These are phyloP conservation scores for Ctenodactylus gundi DNA, from an alignment of 2,113 vertebrate species.

Conservation along the genomic window DNA sequence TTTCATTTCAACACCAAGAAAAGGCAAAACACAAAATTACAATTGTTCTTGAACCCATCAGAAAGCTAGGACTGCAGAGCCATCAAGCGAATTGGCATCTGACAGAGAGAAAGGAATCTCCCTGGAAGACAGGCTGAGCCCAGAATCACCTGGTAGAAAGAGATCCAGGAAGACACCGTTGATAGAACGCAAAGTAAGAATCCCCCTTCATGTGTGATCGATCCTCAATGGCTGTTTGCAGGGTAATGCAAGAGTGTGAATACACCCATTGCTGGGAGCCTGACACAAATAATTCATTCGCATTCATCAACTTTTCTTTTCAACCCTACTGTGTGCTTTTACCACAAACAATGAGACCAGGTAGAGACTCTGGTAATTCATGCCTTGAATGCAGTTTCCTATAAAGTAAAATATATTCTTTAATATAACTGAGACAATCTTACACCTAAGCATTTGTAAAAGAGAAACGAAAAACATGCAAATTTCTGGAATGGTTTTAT, in stretches of 20 bases:
- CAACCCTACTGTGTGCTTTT: fast-evolving
- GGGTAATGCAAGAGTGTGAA: neutral
- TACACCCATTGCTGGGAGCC: fast-evolving
- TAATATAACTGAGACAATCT: neutral
- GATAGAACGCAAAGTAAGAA: neutral
- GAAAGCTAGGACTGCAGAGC: neutral
- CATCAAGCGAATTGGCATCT: neutral
- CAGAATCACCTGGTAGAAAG: neutral
- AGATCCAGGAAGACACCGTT: neutral
- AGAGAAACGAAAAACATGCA: neutral
- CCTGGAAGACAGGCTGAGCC: neutral
- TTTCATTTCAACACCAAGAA: neutral
- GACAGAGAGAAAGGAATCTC: neutral
- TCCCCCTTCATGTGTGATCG: neutral
- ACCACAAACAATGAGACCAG: fast-evolving
- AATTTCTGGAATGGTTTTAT: neutral
- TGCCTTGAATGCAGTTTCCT: neutral
- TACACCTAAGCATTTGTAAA: neutral
- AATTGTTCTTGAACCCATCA: neutral
- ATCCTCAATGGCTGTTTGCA: neutral
- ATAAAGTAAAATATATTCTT: neutral
- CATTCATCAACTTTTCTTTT: neutral
- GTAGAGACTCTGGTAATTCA: neutral
- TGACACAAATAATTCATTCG: neutral
- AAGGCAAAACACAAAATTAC: neutral